These are phyloP conservation scores for Acipenser ruthenus DNA, from an alignment of 2,797 vertebrate species.

Conservation along the genomic window DNA sequence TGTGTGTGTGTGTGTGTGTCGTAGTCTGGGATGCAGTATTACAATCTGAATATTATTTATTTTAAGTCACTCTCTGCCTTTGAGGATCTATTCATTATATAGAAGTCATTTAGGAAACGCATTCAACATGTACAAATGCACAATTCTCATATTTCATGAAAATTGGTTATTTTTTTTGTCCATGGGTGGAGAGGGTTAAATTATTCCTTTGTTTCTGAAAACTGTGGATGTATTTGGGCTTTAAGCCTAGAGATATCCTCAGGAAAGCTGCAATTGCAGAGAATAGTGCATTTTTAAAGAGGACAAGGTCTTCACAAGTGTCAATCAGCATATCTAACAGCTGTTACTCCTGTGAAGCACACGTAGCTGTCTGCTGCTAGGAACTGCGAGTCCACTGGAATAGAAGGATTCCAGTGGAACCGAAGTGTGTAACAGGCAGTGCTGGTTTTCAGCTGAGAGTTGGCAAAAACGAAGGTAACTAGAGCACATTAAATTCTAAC, in stretches of 20 bases:
- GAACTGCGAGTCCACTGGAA: not conserved
- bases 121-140: no score
- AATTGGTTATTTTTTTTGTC: no score
- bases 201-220: not conserved
- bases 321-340: not conserved
- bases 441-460: not conserved
- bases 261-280: not conserved
- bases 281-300: not conserved
- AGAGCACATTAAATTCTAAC: conserved; percentile 9
- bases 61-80: no score
- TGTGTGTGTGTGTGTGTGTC: no score
- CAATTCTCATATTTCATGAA: no score
- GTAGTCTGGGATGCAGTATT: no score
- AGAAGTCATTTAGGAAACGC: no score
- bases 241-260: not conserved
- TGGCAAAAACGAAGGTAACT: not conserved
- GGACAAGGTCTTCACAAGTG: not conserved
- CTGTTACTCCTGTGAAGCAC: not conserved
- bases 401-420: not conserved
- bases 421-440: not conserved
- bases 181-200: not conserved
- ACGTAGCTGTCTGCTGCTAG: not conserved
- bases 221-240: not conserved
- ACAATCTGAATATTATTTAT: no score
- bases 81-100: no score